Evolutionary conservation across 2,113 vertebrate genomes (phyloP).

Genomic region (Tyto alba): DNA sequence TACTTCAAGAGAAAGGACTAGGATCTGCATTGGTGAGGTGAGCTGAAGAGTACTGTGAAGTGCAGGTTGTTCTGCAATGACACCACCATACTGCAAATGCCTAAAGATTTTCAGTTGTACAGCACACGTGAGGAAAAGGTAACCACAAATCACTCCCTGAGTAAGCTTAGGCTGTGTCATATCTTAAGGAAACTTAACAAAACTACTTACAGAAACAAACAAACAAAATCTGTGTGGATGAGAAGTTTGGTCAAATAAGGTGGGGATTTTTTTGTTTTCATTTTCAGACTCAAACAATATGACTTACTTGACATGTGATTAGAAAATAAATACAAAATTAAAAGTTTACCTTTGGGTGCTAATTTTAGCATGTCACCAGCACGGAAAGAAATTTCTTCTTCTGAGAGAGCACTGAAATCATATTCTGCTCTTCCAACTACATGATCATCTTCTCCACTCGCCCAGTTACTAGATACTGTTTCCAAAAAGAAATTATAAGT

Average conservation of each 20-base stretch:
- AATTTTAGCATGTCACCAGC: constrained; percentile 93
- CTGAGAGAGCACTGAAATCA: constrained; percentile 87
- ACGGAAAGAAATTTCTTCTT: constrained; percentile 91
- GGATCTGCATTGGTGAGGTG: neutral
- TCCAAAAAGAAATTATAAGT: neutral
- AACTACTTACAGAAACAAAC: neutral
- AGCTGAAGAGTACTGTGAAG: neutral
- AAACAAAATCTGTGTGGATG: neutral
- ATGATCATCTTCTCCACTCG: constrained; percentile 91
- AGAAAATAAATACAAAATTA: neutral
- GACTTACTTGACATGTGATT: neutral
- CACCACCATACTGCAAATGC: neutral
- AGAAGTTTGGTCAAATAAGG: neutral
- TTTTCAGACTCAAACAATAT: neutral
- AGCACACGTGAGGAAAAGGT: neutral
- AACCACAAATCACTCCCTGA: neutral
- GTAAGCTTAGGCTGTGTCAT: neutral
- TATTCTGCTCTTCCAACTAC: constrained; percentile 94
- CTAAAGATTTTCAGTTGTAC: neutral
- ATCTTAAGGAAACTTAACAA: neutral
- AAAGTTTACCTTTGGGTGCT: constrained; percentile 88
- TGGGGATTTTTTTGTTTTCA: neutral
- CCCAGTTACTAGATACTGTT: constrained; percentile 79
- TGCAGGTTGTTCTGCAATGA: neutral
- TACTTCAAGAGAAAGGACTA: neutral